Conservation (phyloP, 2,888 invertebrate genomes). For the Tiphia femorata region DNA sequence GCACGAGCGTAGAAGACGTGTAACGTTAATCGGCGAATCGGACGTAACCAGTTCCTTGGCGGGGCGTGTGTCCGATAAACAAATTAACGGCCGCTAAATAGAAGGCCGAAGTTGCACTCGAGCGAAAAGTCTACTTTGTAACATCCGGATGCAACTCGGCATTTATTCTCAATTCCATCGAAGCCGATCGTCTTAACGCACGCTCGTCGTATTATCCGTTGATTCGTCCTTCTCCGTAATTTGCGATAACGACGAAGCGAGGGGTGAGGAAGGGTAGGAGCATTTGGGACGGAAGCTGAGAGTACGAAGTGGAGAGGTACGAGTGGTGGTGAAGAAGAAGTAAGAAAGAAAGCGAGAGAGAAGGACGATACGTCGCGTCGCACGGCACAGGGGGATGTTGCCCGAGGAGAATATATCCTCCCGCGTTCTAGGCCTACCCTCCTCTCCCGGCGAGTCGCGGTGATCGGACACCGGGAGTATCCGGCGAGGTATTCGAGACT, state of each 20-base stretch:
- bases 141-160: no score
- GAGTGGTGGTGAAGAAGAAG: neutral
- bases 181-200: no score
- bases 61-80: conserved; percentile 45
- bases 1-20: no score
- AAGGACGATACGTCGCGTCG: neutral
- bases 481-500: conserved; percentile 66
- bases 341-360: neutral
- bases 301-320: neutral
- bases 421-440: conserved; percentile 16
- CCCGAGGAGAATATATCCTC: neutral
- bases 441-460: conserved; percentile 37
- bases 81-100: conserved; percentile 41
- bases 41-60: conserved; percentile 44
- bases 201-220: no score
- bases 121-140: no score
- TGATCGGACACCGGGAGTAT: conserved; percentile 59
- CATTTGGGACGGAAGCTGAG: neutral
- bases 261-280: neutral
- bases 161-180: no score
- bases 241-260: no score
- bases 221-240: no score
- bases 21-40: conserved; percentile 48
- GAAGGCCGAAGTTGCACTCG: no score
- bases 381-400: neutral